Evolutionary conservation across 2,113 vertebrate genomes (phyloP), one percentile per base, ranked within the genome.

Genomic region (Elachura formosa): DNA sequence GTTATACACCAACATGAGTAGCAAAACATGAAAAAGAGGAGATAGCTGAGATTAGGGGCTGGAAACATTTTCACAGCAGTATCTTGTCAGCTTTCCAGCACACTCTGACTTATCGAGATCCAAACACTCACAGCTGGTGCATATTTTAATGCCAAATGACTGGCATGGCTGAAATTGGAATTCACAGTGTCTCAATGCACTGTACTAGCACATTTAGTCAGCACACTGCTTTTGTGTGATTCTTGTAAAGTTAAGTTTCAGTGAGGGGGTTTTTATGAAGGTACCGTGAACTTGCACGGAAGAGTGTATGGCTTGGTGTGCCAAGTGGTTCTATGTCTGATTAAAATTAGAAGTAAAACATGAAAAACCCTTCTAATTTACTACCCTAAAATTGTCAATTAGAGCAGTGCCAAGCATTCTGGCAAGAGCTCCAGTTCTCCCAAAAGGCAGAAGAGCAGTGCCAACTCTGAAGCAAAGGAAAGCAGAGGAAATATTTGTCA

Each of bases 51-150:
- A 96, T 90, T 93, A 97, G 94, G 83, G 78, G 91, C 77, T 94
- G 89, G 93, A 96, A 94, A 89, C 84, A 94, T 96, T 98, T 97
- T 97, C 93, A 96, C 91, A 97, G 92, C 87, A 96, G 86, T 93
- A 81, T 95, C 94, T 96, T 97, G 93, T 96, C 93, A 97, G 92
- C 86, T 96, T 97, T 95, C 95, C 92, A 97, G 91, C 71, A 94
- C 83, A 62, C 74, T 88, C 96, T 97, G 96, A 97, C 96, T 97
- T 98, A 97, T 96, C 93, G 69, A 95, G 96, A 97, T 97, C 96
- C 95, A 97, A 97, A 97, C 85, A 94, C 83, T 97, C 96, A 95
- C 95, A 97, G 97, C 97, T 98, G 97, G 95, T 96, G 87, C 93
- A 94, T 94, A 92, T 96, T 97, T 98, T 95, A 95, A 95, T 96